Percentiles rank a stretch among this genome's conserved stretches.
Conservation (phyloP, 2,113 vertebrate genomes). For the Alosa alosa region DNA sequence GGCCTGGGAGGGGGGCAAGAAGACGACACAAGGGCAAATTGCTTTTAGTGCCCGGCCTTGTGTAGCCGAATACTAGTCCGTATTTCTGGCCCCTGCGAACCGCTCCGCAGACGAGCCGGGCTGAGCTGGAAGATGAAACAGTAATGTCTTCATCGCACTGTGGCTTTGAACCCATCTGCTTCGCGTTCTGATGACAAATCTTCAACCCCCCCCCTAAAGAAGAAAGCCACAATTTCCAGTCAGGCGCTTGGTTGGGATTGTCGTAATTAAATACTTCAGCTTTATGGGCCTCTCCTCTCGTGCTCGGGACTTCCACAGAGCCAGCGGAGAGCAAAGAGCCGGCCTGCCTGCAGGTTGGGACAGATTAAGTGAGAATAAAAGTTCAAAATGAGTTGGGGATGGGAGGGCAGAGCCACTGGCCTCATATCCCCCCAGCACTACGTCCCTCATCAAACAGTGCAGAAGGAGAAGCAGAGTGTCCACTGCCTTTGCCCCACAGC, state of each 20-base stretch:
- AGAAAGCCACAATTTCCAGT: slow-evolving; percentile 32
- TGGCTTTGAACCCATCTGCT: slow-evolving; percentile 42
- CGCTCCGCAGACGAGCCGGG: slow-evolving; percentile 5
- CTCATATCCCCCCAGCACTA: neutral
- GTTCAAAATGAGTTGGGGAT: slow-evolving; percentile 31
- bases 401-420: slow-evolving; percentile 24
- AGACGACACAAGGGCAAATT: slow-evolving; percentile 21
- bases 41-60: slow-evolving; percentile 22
- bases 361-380: slow-evolving; percentile 37
- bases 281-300: slow-evolving; percentile 35
- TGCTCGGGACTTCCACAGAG: slow-evolving; percentile 24
- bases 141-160: slow-evolving; percentile 24
- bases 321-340: neutral
- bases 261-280: slow-evolving; percentile 45
- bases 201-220: neutral
- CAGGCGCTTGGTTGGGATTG: slow-evolving; percentile 39
- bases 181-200: slow-evolving; percentile 28
- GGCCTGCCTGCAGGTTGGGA: slow-evolving; percentile 32
- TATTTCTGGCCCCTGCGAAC: neutral
- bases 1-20: neutral
- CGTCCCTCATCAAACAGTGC: neutral
- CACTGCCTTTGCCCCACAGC: neutral
- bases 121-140: slow-evolving; percentile 17
- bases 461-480: neutral
- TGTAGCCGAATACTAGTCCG: neutral